A percentile compares a stretch with the other conserved stretches of the same genome.
These are phyloP conservation scores for Argya squamiceps DNA, from an alignment of 2,797 vertebrate species.

Conservation along the genomic window DNA sequence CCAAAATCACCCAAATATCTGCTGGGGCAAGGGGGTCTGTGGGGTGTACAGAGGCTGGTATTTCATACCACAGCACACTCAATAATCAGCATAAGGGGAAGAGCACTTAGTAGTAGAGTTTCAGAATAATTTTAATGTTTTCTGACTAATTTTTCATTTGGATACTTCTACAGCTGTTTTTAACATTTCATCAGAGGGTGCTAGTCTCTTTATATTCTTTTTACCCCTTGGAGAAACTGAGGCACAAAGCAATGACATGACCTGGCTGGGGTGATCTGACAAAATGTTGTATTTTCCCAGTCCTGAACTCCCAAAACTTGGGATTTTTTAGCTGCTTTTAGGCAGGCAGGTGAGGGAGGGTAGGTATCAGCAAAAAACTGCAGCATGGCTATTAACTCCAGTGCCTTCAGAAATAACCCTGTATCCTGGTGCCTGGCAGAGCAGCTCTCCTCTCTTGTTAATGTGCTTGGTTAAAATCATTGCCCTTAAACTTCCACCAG, in stretches of 20 bases:
- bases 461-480: constrained; percentile 2
- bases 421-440: background rate
- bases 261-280: background rate
- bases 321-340: background rate
- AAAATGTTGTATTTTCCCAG: background rate
- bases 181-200: background rate
- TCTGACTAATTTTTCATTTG: background rate
- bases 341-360: background rate
- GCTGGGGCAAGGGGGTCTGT: background rate
- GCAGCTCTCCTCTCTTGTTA: background rate
- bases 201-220: background rate
- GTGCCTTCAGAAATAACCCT: background rate
- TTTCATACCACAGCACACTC: background rate
- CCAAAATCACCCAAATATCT: background rate
- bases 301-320: background rate
- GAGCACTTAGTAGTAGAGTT: background rate
- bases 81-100: background rate
- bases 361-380: background rate
- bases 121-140: background rate
- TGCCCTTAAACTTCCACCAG: background rate
- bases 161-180: background rate
- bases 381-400: background rate
- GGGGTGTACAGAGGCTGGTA: background rate
- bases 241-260: background rate
- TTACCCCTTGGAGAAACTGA: background rate